Conservation (phyloP, 2,888 invertebrate genomes). For the Platycheirus albimanus region DNA sequence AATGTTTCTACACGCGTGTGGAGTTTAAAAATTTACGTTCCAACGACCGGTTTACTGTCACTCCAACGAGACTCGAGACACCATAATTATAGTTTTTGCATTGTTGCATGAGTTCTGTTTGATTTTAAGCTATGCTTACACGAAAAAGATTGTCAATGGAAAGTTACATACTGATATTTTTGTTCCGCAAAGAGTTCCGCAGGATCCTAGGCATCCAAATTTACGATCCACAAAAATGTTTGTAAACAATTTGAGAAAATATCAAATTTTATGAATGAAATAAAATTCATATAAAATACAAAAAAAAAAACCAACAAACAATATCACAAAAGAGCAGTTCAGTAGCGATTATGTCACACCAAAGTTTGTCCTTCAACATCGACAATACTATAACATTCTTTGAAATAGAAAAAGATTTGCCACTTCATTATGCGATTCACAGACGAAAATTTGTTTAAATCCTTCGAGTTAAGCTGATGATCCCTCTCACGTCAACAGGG, state of each 20-base stretch:
- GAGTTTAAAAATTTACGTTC: no score
- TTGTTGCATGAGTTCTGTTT: no score
- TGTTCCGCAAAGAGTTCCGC: no score
- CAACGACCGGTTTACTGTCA: no score
- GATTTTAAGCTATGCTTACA: no score
- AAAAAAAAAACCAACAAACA: constrained; percentile 24
- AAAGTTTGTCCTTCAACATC: constrained; percentile 11
- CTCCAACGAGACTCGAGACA: no score
- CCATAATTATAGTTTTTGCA: no score
- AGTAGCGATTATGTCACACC: constrained; percentile 59
- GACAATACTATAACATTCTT: constrained; percentile 13
- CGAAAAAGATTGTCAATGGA: no score
- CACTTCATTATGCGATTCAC: constrained; percentile 67
- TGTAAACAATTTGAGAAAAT: no score
- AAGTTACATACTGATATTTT: no score
- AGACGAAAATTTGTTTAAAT: constrained; percentile 66
- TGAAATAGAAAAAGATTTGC: constrained; percentile 54
- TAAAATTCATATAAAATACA: neutral
- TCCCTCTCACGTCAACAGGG: constrained; percentile 64
- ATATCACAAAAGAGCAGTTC: constrained; percentile 46
- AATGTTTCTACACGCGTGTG: no score
- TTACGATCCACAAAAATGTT: neutral
- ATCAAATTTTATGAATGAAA: constrained; percentile 22
- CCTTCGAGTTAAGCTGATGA: constrained; percentile 67
- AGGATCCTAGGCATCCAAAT: neutral